Base-by-base conservation (phyloP, 2,113 vertebrate species). In the Scomber colias region DNA sequence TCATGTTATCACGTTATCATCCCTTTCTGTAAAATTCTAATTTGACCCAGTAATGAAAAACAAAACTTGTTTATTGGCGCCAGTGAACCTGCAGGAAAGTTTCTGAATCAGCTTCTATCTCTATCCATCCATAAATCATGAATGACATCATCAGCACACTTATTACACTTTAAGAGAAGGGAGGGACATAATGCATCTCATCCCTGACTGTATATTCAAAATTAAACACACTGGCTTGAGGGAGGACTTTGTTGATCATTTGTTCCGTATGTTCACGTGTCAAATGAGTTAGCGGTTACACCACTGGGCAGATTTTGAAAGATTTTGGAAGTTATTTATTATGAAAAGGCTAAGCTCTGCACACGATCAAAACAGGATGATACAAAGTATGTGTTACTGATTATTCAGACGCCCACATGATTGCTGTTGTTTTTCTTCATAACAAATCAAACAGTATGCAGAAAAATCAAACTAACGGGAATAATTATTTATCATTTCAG, bases 291-390 rank as follows among this genome's bases (percentile, higher is more conserved):
- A 66, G 5, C 1, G 2, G n/a, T 27, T n/a, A 45, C 46, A 24
- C 75, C 27, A 13, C 49, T 21, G 61, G 61, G 61, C 16, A 13
- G 11, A 44, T 14, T 60, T 31, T 7, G 3, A 8, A 3, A 46
- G 45, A 21, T 24, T 68, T 56, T 62, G 54, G 24, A 73, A 54
- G 49, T 54, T 27, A n/a, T 62, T 35, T 62, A 46, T 70, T 55
- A 56, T 27, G 2, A 3, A 2, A 65, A 19, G 9, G 17, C 24
- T 24, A 19, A 31, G 12, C 4, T 0, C 27, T 5, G 55, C 15
- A 6, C 30, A 50, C 6, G 15, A 30, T 19, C 9, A 21, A 45
- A 55, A 49, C 48, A 46, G 19, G 21, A 63, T 6, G 24, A 46
- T 21, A 54, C 17, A 55, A n/a, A 3, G 46, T 6, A 21, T 15